These are phyloP conservation scores for Syrmaticus mikado DNA, from an alignment of 2,113 vertebrate species.

Conservation along the genomic window DNA sequence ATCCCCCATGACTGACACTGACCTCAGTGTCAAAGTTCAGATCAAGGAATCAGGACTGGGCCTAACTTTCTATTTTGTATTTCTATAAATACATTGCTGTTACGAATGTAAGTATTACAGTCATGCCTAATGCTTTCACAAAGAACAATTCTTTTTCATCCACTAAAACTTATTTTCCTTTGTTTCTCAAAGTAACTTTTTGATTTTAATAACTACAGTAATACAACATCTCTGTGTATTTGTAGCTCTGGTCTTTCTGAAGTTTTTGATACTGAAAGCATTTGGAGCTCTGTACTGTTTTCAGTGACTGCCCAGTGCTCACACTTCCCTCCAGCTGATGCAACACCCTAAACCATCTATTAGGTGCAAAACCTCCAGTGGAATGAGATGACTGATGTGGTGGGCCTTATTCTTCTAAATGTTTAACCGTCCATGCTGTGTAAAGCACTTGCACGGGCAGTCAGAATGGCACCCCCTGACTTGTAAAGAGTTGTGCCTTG, in stretches of 20 bases:
- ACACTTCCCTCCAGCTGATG: background rate
- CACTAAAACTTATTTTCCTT: background rate
- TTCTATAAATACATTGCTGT: constrained; percentile 51
- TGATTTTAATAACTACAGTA: background rate
- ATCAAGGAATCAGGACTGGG: constrained; percentile 7
- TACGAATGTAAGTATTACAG: background rate
- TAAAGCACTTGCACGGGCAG: background rate
- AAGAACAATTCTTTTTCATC: background rate
- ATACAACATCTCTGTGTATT: background rate
- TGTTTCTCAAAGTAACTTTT: background rate
- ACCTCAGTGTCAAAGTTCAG: constrained; percentile 40
- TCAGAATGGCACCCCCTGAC: background rate
- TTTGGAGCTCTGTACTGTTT: background rate
- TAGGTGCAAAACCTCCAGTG: background rate
- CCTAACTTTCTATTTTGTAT: constrained; percentile 61
- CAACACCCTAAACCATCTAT: background rate
- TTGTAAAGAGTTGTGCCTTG: background rate
- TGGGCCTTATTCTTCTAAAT: background rate
- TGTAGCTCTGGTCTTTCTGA: background rate
- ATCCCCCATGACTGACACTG: background rate
- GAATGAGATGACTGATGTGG: background rate
- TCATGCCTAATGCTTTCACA: background rate
- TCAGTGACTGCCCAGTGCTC: background rate
- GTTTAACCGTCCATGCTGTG: background rate
- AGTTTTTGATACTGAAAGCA: background rate